Base-by-base conservation (phyloP, 2,113 vertebrate genomes). In the Microtus oregoni region DNA sequence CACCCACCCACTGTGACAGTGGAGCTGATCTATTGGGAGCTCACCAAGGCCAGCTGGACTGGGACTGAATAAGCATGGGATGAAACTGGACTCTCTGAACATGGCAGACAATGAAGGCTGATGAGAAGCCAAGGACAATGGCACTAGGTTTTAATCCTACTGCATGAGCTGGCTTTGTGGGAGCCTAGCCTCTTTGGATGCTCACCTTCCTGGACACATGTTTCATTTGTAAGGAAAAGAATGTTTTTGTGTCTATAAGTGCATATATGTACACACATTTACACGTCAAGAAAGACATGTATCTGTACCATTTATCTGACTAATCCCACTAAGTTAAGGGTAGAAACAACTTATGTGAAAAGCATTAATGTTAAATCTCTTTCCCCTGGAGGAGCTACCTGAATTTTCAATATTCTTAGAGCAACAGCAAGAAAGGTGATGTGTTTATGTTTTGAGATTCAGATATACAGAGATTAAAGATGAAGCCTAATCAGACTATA, bases 371-470 rank as follows among this genome's bases (percentile, higher is more conserved):
- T 65, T 50, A 63, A 83, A 44, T 47, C 11, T 22, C 10, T 32
- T 47, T 24, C 41, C 22, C 7, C 44, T 35, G 1, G 6, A 41
- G 2, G 0, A 63, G 2, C 0, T 13, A 15, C 0, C 91, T 8
- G 1, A 82, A 50, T 65, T 94, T 41, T 83, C 52, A 83, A 4
- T 90, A 35, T 9, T 3, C 24, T n/a, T 20, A 58, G 7, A 41
- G 7, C 7, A 52, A 5, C 3, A 76, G 6, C 5, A 35, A 7
- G 35, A 75, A 4, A 52, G 2, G 19, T 28, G 20, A 7, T 81
- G 2, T 67, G 35, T 14, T 81, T 82, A 2, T 87, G 38, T 28
- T 35, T 50, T 86, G 35, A 44, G 28, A 68, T 41, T 4, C 75
- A 90, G 35, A 94, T 24, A 73, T 6, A 26, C 26, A 61, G 8